Conservation (phyloP, 2,888 invertebrate species). For the Dusona sp. region DNA sequence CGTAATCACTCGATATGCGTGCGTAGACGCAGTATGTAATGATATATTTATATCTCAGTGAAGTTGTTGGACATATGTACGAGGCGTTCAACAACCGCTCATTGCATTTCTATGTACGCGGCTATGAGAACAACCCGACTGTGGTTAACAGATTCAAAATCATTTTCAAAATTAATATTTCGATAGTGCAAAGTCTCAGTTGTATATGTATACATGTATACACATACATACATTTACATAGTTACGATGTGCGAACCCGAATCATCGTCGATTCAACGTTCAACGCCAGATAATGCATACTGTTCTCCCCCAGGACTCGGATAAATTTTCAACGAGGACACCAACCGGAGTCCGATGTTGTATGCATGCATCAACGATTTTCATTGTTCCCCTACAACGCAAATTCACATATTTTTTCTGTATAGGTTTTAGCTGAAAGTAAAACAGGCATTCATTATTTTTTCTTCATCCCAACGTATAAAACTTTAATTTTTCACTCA, state of each 20-base stretch:
- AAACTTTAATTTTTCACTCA: not conserved
- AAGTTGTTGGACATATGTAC: constrained; percentile 6
- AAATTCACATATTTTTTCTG: constrained; percentile 39
- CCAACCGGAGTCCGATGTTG: constrained; percentile 20
- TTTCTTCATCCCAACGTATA: not conserved
- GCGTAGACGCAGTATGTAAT: not conserved
- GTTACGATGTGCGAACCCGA: constrained; percentile 43
- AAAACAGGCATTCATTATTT: not conserved
- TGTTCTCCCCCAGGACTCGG: constrained; percentile 50
- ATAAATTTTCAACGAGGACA: constrained; percentile 65
- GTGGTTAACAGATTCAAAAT: constrained; percentile 59
- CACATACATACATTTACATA: not conserved
- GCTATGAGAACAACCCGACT: constrained; percentile 8
- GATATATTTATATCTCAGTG: constrained; percentile 22
- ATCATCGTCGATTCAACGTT: constrained; percentile 66
- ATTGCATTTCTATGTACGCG: not conserved
- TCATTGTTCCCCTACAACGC: constrained; percentile 57
- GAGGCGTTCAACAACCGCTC: not conserved
- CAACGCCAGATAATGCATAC: constrained; percentile 49
- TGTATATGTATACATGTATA: constrained; percentile 9
- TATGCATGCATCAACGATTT: constrained; percentile 56
- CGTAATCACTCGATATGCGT: not conserved
- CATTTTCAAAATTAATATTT: constrained; percentile 66
- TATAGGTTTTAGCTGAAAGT: not conserved
- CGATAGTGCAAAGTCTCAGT: constrained; percentile 18